These are phyloP conservation scores for Nemopilema nomurai DNA, from an alignment of 30 jellyfish, hydroid and myxozoan species.

Conservation along the genomic window DNA sequence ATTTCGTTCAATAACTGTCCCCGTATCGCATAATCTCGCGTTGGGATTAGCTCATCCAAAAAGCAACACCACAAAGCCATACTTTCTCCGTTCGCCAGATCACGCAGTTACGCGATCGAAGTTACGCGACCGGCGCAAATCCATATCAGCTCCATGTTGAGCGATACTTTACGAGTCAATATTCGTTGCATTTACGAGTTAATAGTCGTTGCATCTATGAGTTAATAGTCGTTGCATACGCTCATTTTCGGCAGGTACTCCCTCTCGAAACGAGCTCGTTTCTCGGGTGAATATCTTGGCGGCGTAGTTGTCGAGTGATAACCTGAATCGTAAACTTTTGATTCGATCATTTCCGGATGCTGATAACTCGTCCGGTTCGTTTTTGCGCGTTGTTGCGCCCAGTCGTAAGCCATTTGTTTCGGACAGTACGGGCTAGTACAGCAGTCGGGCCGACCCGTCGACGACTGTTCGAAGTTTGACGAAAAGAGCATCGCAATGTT, in stretches of 20 bases:
- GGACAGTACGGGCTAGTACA: conserved; percentile 65
- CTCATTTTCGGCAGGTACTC: neutral
- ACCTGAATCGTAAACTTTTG: neutral
- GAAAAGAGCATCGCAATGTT: conserved; percentile 30
- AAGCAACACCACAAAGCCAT: no score
- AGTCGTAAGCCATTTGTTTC: conserved; percentile 62
- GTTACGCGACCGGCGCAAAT: no score
- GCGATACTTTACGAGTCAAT: no score
- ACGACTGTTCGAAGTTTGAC: conserved; percentile 12
- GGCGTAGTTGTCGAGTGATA: neutral
- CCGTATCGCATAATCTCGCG: no score
- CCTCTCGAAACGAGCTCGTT: conserved; percentile 27
- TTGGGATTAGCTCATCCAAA: no score
- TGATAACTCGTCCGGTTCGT: neutral
- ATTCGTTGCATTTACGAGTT: no score
- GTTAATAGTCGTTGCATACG: neutral
- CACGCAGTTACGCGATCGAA: no score
- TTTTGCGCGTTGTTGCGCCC: conserved; percentile 40
- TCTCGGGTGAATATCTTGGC: conserved; percentile 33
- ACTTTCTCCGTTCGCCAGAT: no score
- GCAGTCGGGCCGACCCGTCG: conserved; percentile 53
- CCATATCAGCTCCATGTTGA: no score
- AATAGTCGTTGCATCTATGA: neutral
- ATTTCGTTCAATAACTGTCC: no score
- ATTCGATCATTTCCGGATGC: conserved; percentile 21